Base-by-base conservation (phyloP, 2,113 vertebrate genomes). In the Podiceps cristatus region DNA sequence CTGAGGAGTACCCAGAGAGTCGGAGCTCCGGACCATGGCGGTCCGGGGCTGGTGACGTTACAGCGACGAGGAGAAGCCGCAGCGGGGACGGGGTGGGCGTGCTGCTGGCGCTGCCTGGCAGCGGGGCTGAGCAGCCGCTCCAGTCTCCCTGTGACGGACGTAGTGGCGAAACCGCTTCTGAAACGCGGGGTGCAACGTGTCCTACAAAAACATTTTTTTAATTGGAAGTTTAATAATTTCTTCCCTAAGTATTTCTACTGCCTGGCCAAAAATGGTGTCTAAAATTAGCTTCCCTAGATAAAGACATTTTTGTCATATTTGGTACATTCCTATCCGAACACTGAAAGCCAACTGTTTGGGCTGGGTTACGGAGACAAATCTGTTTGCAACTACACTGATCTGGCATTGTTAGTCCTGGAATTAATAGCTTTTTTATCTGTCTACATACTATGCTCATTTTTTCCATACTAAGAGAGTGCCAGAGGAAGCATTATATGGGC, bases 251-350 rank as follows among this genome's bases (percentile, higher is more conserved):
- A 40, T 73, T 94, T 76, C 74, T 79, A 52, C 42, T 79, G 84
- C 84, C 37, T 59, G 33, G 42, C 24, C 68, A 89, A 87, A 96
- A 79, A 27, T 5, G 18, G 31, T 50, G 28, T 53, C 89, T 95
- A 94, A 93, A 97, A 93, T 95, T 94, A 96, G n/a, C 87, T 93
- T 73, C 33, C 45, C 33, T 29, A 86, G 89, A 93, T 95, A 96
- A 73, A 97, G 87, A 88, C 94, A 92, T 95, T 95, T 96, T 93
- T 96, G 74, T 93, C 93, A 63, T 97, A 82, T 93, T 97, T 96
- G 72, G 23, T 90, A 83, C 91, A 90, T 96, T 96, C 91, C 67
- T 88, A 40, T 27, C 23, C 0, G 0, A 90, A 47, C 44, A 59
- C 81, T 91, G 80, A 59, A 91, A 90, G 87, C 55, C 93, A 96